Base-by-base conservation (phyloP, 2,797 vertebrate species). In the Avahi laniger region DNA sequence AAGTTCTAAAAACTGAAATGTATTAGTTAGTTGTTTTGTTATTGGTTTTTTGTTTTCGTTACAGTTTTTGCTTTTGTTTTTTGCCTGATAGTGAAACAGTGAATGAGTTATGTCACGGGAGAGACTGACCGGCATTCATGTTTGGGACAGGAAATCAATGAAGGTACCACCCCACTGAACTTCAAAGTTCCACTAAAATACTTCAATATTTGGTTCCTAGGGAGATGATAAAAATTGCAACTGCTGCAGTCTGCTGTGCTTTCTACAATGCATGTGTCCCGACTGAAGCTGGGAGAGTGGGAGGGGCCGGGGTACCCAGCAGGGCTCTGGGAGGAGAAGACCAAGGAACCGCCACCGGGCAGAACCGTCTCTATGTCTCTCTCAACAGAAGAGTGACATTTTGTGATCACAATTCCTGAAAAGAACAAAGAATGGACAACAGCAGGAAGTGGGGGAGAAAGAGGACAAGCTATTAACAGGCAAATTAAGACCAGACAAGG, bases 401-500 rank as follows among this genome's bases (percentile, higher is more conserved):
- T 91, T 73, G 87, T 30, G 38, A 54, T 88, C 67, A 61, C 18
- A 20, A 65, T 94, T 91, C 83, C 86, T 73, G 35, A 78, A 93
- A 97, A 48, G 70, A 89, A 63, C 79, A 84, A 85, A 89, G 96
- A 87, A 52, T 2, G 54, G 82, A 87, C 75, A 91, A 57, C 7
- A 78, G 82, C 48, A 67, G 83, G 43, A 88, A 82, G 72, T 18
- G 1, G 20, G 52, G 15, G 24, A 57, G 78, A 93, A 76, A 90
- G 73, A 84, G 67, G 96, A 94, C 92, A 38, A 65, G 91, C 52
- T 91, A 75, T 50, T 94, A 96, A 93, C 50, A 89, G 83, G 80
- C 88, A 83, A 98, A 95, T 96, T 91, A 90, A 83, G 78, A 82
- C 59, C 90, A 97, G 95, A 90, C 91, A 20, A 59, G 52, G 61